These are phyloP conservation scores for Apamea monoglypha DNA, from an alignment of 2,888 invertebrate genomes.

Conservation along the genomic window DNA sequence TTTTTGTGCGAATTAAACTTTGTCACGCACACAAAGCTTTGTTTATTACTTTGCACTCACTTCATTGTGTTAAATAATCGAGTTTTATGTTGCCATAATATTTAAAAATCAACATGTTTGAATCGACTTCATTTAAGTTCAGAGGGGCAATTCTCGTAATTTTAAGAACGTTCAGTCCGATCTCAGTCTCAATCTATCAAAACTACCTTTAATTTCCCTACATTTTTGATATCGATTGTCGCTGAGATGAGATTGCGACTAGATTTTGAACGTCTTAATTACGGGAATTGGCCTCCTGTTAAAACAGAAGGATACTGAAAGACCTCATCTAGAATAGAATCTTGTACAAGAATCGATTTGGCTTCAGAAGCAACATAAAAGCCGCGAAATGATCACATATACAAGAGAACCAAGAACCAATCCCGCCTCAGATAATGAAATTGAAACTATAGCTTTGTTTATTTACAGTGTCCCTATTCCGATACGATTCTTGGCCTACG, in stretches of 20 bases:
- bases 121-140: neutral
- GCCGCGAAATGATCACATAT: conserved; percentile 32
- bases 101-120: conserved; percentile 2
- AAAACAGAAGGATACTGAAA: neutral
- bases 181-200: no score
- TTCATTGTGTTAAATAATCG: conserved; percentile 30
- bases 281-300: neutral
- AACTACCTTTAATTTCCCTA: no score
- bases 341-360: neutral
- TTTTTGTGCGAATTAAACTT: conserved; percentile 28
- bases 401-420: conserved; percentile 25
- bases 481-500: conserved; percentile 34
- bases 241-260: no score
- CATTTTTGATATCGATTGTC: no score
- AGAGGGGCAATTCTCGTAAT: no score
- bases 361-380: conserved; percentile 33
- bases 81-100: neutral
- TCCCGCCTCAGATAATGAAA: conserved; percentile 20
- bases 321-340: neutral
- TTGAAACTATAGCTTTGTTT: conserved; percentile 13
- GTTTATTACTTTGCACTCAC: conserved; percentile 27
- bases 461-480: conserved; percentile 31
- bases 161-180: no score
- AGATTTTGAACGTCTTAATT: no score
- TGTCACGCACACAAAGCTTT: conserved; percentile 39